Evolutionary conservation across 2,113 vertebrate species (phyloP), one percentile per base, ranked within the genome.

Genomic region (Halichoerus grypus): DNA sequence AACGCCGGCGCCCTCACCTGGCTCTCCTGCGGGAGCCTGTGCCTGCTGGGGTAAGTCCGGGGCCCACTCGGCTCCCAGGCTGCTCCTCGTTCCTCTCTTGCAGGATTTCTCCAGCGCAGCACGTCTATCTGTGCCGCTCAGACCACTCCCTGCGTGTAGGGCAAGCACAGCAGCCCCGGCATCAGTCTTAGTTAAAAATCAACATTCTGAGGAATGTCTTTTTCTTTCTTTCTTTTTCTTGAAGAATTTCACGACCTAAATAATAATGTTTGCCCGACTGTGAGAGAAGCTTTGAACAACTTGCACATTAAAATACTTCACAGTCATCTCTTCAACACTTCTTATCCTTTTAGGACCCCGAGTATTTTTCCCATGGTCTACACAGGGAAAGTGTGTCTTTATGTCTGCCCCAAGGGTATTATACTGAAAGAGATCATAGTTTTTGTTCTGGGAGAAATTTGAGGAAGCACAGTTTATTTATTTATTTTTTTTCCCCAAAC

Each of bases 11-110:
- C 99, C 53, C 97, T 99, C 96, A 99, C 99, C 59, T 99, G 99
- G 99, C 98, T 99, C 13, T 99, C 98, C 0, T 99, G 99, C 31
- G 99, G 99, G 53, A 99, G 99, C 91, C 99, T 99, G 79, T 99
- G 98, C 95, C 91, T 99, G 90, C 74, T 99, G 93, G 99, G 99
- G 99, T 99, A 98, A 91, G 99, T 98, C 26, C 7, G 12, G 63
- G 19, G 69, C 13, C 5, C 18, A 0, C 92, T 49, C 1, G 6
- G 22, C 6, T 49, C 94, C 74, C 2, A 7, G 11, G 74, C 33
- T 21, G n/a, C 13, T 36, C 67, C 0, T 5, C 16, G 14, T n/a
- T 46, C 33, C 65, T 86, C 84, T 53, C 92, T 9, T 3, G 24
- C 24, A 26, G 67, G 18, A 6, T 49, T 42, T 53, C 82, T 36